phyloP scores from a whole-genome alignment of 1,140 invertebrate species.

The Micrasema longulum region DNA sequence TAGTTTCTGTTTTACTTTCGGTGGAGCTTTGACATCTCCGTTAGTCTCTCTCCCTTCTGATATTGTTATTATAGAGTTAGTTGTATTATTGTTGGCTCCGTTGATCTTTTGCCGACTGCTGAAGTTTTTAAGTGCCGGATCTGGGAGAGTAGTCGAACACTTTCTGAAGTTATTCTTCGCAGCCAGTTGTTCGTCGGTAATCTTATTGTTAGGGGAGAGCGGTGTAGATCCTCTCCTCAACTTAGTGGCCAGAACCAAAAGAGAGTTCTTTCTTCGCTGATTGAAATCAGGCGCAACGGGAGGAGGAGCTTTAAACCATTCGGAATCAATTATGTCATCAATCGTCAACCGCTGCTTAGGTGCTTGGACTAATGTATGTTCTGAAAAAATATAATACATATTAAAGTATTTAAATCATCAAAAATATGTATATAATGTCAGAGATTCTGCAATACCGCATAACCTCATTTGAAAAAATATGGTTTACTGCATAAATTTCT shows the following conservation, averaged over 20 bases:
- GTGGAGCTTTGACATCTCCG: conserved; percentile 28
- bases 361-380: conserved; percentile 63
- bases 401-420: too few relatives aligned
- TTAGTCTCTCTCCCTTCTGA: conserved; percentile 46
- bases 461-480: too few relatives aligned
- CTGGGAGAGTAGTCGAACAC: conserved; percentile 50
- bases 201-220: conserved; percentile 60
- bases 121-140: conserved; percentile 45
- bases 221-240: conserved; percentile 60
- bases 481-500: too few relatives aligned
- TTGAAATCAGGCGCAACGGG: conserved; percentile 59
- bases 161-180: conserved; percentile 55
- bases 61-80: conserved; percentile 45
- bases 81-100: conserved; percentile 36
- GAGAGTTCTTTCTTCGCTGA: conserved; percentile 57
- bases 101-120: conserved; percentile 44
- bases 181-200: conserved; percentile 60
- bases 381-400: conserved; percentile 56
- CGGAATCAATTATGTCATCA: conserved; percentile 62
- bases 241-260: conserved; percentile 62
- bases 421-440: too few relatives aligned
- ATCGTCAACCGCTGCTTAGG: conserved; percentile 61
- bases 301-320: conserved; percentile 61
- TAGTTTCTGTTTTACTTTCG: conserved; percentile 43
- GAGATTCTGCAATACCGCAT: too few relatives aligned